Evolutionary conservation across 2,888 invertebrate species (phyloP).

Genomic region (Aspidapion aeneum): DNA sequence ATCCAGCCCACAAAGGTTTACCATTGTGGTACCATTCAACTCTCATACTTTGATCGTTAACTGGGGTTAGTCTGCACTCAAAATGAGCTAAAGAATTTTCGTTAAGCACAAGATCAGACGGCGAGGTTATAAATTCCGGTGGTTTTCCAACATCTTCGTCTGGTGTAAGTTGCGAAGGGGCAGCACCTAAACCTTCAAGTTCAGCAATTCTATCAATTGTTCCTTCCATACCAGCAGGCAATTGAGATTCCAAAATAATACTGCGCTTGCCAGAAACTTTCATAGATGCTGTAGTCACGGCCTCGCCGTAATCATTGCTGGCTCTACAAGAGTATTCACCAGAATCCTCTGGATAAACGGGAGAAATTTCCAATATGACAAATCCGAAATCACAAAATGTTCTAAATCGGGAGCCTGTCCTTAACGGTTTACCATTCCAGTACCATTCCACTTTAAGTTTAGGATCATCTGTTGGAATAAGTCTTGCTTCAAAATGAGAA

Average conservation of each 20-base stretch:
- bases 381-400: constrained; percentile 98
- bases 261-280: constrained; percentile 89
- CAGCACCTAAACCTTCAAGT: constrained; percentile 79
- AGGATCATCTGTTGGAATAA: constrained; percentile 88
- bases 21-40: constrained; percentile 99
- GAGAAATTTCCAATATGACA: constrained; percentile 94
- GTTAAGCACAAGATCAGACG: constrained; percentile 75
- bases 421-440: constrained; percentile 87
- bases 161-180: constrained; percentile 61
- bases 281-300: constrained; percentile 85
- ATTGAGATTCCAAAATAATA: constrained; percentile 86
- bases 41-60: constrained; percentile 89
- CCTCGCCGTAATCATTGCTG: constrained; percentile 84
- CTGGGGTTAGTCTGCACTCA: constrained; percentile 83
- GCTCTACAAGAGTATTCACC: constrained; percentile 90
- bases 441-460: constrained; percentile 91
- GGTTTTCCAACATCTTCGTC: constrained; percentile 84
- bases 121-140: constrained; percentile 86
- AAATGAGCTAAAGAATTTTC: constrained; percentile 92
- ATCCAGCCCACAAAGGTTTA: constrained; percentile 85
- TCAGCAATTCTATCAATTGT: constrained; percentile 92
- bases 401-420: constrained; percentile 88
- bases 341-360: constrained; percentile 94
- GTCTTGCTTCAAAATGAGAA: constrained; percentile 84
- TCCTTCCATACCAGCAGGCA: constrained; percentile 91